These are phyloP conservation scores for Nysson spinosus DNA, from an alignment of 2,888 invertebrate species.

Conservation along the genomic window DNA sequence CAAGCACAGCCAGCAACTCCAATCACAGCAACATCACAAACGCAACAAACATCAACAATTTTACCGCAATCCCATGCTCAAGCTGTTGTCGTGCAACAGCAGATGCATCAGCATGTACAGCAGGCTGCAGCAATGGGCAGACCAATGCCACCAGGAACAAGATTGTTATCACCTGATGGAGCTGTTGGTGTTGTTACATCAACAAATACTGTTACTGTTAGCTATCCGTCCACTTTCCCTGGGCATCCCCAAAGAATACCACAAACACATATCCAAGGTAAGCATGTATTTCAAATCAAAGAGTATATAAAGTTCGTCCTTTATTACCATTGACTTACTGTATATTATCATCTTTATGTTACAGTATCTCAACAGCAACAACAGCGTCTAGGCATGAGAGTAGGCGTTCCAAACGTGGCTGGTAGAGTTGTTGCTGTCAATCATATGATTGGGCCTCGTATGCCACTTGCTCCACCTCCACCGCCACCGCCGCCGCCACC, in stretches of 20 bases:
- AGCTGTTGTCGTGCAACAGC: constrained; percentile 77
- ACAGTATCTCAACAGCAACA: constrained; percentile 57
- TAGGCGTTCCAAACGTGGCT: constrained; percentile 72
- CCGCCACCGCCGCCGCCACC: constrained; percentile 88
- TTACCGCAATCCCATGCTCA: constrained; percentile 75
- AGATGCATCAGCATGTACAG: constrained; percentile 82
- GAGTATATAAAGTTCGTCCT: background rate
- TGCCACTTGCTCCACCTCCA: constrained; percentile 78
- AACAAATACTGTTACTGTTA: constrained; percentile 79
- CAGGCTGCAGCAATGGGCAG: constrained; percentile 82
- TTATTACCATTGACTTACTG: too few relatives aligned
- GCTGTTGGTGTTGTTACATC: constrained; percentile 83
- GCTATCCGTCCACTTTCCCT: constrained; percentile 74
- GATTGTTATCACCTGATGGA: constrained; percentile 81
- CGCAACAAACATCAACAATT: constrained; percentile 64
- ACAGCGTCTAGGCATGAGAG: constrained; percentile 72
- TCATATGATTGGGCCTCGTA: constrained; percentile 75
- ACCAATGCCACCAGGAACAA: constrained; percentile 80
- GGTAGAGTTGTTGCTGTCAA: constrained; percentile 75
- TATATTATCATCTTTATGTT: background rate
- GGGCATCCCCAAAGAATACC: constrained; percentile 72
- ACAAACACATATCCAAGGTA: constrained; percentile 74
- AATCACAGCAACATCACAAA: constrained; percentile 58
- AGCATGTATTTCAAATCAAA: background rate
- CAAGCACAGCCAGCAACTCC: constrained; percentile 62